Evolutionary conservation across 1,140 invertebrate species (phyloP).

Genomic region (Cylas formicarius): DNA sequence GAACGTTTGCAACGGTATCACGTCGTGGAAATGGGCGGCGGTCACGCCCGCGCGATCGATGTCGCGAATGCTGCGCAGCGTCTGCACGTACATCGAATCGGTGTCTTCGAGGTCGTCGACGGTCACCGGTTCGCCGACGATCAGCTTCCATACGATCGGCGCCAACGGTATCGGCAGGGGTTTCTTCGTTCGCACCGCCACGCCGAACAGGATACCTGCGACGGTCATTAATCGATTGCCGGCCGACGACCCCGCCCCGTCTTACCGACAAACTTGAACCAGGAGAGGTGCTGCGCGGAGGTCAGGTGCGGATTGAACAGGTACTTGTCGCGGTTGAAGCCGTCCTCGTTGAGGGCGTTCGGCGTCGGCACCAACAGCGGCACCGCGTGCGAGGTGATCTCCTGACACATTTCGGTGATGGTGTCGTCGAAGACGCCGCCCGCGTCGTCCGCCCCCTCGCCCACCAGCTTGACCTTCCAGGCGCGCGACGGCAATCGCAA

Average conservation of each 20-base stretch:
- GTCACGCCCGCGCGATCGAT: constrained; percentile 54
- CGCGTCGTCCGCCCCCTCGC: constrained; percentile 65
- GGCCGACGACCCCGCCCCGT: constrained; percentile 37
- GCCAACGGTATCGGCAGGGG: constrained; percentile 57
- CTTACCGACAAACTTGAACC: constrained; percentile 56
- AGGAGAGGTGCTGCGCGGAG: constrained; percentile 47
- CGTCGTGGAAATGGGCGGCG: constrained; percentile 57
- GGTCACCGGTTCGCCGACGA: constrained; percentile 53
- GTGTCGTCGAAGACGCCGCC: constrained; percentile 66
- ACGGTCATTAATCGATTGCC: not conserved
- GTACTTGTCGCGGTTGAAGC: constrained; percentile 57
- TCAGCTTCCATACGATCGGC: constrained; percentile 58
- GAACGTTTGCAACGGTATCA: constrained; percentile 59
- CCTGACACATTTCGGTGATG: constrained; percentile 62
- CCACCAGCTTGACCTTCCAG: constrained; percentile 58
- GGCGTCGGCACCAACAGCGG: constrained; percentile 52
- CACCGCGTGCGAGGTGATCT: constrained; percentile 46
- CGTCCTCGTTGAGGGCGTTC: constrained; percentile 51
- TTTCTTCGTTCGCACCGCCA: constrained; percentile 54
- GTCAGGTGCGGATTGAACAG: constrained; percentile 55
- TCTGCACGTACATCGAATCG: constrained; percentile 56
- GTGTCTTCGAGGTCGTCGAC: constrained; percentile 61
- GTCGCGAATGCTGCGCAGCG: constrained; percentile 51
- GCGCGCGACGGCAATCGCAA: constrained; percentile 56
- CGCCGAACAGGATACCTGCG: constrained; percentile 52